These are phyloP conservation scores for Neoaliturus tenellus DNA, from an alignment of 2,888 invertebrate species.

Conservation along the genomic window DNA sequence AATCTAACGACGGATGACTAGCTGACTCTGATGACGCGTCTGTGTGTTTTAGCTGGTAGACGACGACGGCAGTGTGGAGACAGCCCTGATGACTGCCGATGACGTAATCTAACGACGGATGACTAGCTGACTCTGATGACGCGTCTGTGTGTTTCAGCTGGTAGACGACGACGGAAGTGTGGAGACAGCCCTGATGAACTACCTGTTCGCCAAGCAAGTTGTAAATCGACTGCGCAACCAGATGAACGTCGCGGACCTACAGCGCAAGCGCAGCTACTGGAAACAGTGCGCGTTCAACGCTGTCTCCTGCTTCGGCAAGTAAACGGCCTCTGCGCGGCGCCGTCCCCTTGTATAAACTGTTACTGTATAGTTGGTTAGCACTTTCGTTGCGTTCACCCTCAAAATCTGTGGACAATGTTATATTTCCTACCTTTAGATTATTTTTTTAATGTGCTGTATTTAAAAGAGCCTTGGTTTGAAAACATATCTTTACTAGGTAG, in stretches of 20 bases:
- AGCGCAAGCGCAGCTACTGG: constrained; percentile 76
- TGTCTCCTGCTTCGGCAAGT: constrained; percentile 76
- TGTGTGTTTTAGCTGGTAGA: too few species aligned
- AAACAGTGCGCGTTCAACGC: constrained; percentile 77
- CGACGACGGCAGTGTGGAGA: not conserved
- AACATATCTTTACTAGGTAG: not conserved
- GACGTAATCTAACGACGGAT: not conserved
- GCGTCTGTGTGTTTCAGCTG: constrained; percentile 57
- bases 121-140: not conserved
- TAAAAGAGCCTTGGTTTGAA: not conserved
- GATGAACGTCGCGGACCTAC: constrained; percentile 73
- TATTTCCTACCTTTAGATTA: not conserved
- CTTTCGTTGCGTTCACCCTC: not conserved
- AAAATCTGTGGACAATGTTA: not conserved
- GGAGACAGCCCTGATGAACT: constrained; percentile 74
- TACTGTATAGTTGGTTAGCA: constrained; percentile 29
- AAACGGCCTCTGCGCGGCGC: constrained; percentile 61
- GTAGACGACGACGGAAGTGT: constrained; percentile 72
- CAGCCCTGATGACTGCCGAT: not conserved
- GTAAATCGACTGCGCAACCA: constrained; percentile 73
- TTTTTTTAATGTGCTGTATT: not conserved
- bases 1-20: too few species aligned
- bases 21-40: too few species aligned
- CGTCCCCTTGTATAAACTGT: constrained; percentile 33
- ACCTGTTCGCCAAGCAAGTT: constrained; percentile 74